These are phyloP conservation scores for Bos taurus DNA, from an alignment of 2,113 vertebrate genomes.

Conservation along the genomic window DNA sequence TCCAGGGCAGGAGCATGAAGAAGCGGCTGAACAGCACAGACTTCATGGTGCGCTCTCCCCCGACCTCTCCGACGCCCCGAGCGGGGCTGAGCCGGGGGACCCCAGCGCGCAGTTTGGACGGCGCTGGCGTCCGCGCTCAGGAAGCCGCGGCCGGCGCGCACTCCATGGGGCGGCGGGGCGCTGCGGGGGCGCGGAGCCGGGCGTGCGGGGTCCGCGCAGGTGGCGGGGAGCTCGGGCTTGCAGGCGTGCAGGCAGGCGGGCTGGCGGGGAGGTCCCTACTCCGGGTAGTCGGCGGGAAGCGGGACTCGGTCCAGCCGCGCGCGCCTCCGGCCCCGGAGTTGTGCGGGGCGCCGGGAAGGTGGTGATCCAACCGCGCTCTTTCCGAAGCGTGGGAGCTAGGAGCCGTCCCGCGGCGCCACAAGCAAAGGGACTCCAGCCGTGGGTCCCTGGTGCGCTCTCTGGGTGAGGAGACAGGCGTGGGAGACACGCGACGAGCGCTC, in stretches of 20 bases:
- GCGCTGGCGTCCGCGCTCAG: not conserved
- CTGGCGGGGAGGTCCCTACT: not conserved
- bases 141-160: not conserved
- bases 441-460: not conserved
- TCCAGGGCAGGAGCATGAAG: slow-evolving; percentile 93
- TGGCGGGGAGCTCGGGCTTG: not conserved
- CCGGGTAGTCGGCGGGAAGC: not conserved
- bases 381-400: not conserved
- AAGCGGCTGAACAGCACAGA: slow-evolving; percentile 90
- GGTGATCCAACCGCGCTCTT: not conserved
- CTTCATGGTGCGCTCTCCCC: slow-evolving; percentile 84
- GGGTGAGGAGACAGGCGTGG: not conserved
- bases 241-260: not conserved
- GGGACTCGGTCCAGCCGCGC: not conserved
- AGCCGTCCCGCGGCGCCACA: not conserved
- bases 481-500: not conserved
- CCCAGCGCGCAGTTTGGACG: slow-evolving; percentile 46
- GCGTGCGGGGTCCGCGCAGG: not conserved
- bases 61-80: not conserved
- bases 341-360: not conserved
- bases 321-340: slow-evolving; percentile 26
- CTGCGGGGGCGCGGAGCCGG: not conserved
- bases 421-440: not conserved
- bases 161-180: not conserved
- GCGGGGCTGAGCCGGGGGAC: not conserved